These are phyloP conservation scores for Drosophila tristis DNA, from an alignment of 1,140 invertebrate genomes.

Conservation along the genomic window DNA sequence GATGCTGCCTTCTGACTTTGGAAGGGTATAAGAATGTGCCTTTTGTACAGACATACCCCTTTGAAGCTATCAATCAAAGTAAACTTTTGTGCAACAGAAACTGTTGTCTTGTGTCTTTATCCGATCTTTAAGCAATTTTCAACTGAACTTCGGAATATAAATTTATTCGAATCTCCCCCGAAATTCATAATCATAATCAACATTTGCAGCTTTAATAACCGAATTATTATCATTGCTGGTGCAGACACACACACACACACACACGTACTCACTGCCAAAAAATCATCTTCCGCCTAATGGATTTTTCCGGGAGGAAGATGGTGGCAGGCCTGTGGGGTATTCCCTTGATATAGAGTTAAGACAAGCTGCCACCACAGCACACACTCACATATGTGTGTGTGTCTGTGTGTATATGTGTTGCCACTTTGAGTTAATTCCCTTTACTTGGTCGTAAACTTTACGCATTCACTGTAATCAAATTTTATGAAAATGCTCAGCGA, in stretches of 20 bases:
- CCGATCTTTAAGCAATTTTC: too few species aligned
- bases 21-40: background rate
- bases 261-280: slow-evolving; percentile 13
- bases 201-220: slow-evolving; percentile 37
- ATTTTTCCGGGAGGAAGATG: slow-evolving; percentile 23
- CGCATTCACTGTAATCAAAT: slow-evolving; percentile 77
- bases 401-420: slow-evolving; percentile 19
- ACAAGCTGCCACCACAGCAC: slow-evolving; percentile 42
- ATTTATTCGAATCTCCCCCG: slow-evolving; percentile 8
- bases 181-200: slow-evolving; percentile 48
- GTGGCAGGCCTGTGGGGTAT: background rate
- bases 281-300: slow-evolving; percentile 56
- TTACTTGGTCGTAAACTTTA: slow-evolving; percentile 75
- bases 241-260: background rate
- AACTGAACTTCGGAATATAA: background rate
- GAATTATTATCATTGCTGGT: slow-evolving; percentile 40
- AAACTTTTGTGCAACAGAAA: slow-evolving; percentile 16
- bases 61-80: slow-evolving; percentile 26
- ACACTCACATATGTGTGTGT: slow-evolving; percentile 26
- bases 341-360: slow-evolving; percentile 35
- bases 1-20: too few species aligned
- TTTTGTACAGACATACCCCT: slow-evolving; percentile 1
- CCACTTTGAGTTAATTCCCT: slow-evolving; percentile 71
- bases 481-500: slow-evolving; percentile 66
- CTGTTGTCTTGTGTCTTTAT: background rate